These are phyloP conservation scores for Gryllus longicercus DNA, from an alignment of 2,888 invertebrate genomes.

Conservation along the genomic window DNA sequence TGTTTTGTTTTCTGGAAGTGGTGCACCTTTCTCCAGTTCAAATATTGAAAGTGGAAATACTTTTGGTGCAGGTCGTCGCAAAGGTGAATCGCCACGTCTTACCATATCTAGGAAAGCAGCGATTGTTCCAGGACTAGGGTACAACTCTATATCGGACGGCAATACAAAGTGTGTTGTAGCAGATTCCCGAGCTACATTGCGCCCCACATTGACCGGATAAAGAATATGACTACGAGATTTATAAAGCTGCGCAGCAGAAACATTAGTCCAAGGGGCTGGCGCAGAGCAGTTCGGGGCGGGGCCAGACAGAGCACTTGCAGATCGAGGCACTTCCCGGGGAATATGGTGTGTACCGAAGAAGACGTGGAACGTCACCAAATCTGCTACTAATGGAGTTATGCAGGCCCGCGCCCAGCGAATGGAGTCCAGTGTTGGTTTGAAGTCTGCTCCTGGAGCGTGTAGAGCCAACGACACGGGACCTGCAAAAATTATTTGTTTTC, in stretches of 20 bases:
- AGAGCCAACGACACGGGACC: constrained; percentile 81
- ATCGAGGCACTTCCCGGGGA: constrained; percentile 63
- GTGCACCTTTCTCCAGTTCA: constrained; percentile 67
- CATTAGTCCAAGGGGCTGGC: constrained; percentile 64
- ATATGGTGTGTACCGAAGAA: constrained; percentile 85
- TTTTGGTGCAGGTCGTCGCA: constrained; percentile 58
- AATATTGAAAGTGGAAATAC: constrained; percentile 88
- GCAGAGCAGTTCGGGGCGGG: constrained; percentile 69
- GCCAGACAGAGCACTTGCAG: constrained; percentile 52
- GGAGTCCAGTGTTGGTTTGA: constrained; percentile 70
- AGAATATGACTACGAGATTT: constrained; percentile 75
- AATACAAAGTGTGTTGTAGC: constrained; percentile 79
- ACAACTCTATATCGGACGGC: constrained; percentile 86
- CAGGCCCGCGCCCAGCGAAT: constrained; percentile 80
- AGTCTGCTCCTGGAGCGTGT: constrained; percentile 82
- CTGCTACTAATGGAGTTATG: constrained; percentile 64
- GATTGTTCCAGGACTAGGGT: constrained; percentile 79
- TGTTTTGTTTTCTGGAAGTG: constrained; percentile 68
- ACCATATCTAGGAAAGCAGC: constrained; percentile 82
- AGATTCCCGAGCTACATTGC: constrained; percentile 82
- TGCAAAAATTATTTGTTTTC: not conserved
- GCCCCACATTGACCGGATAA: constrained; percentile 86
- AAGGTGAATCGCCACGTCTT: constrained; percentile 65
- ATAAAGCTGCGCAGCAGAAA: constrained; percentile 63
- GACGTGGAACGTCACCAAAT: constrained; percentile 82